Evolutionary conservation across 2,888 invertebrate species (phyloP).

Genomic region (Campoplex capitator): DNA sequence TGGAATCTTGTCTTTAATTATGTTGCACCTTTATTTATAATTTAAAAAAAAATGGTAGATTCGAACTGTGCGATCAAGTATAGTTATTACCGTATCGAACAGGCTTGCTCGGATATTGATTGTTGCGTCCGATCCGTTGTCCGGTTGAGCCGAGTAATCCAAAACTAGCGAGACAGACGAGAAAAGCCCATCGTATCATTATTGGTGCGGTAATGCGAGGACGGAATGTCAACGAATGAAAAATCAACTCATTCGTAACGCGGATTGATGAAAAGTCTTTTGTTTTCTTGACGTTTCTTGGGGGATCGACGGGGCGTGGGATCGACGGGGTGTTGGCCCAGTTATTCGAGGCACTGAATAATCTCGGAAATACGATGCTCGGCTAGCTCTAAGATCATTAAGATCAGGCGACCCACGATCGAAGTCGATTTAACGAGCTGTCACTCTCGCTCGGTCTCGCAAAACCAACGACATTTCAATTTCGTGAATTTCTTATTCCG

Average conservation of each 20-base stretch:
- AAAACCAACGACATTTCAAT: not conserved
- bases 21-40: not conserved
- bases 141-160: constrained; percentile 2
- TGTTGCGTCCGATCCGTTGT: not conserved
- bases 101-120: not conserved
- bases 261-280: constrained; percentile 17
- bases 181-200: constrained; percentile 49
- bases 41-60: not conserved
- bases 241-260: constrained; percentile 40
- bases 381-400: not conserved
- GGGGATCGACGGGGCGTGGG: not conserved
- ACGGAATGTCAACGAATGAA: constrained; percentile 9
- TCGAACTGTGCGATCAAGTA: not conserved
- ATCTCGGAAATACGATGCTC: not conserved
- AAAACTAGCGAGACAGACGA: constrained; percentile 23
- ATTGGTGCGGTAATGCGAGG: not conserved
- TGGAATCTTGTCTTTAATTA: not conserved
- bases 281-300: constrained; percentile 1
- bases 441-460: not conserved
- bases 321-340: not conserved
- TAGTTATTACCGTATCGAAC: not conserved
- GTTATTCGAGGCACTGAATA: constrained; percentile 5
- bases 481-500: not conserved
- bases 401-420: not conserved
- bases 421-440: not conserved